Conservation (phyloP, 2,113 vertebrate genomes). For the Sarotherodon lohbergeri region DNA sequence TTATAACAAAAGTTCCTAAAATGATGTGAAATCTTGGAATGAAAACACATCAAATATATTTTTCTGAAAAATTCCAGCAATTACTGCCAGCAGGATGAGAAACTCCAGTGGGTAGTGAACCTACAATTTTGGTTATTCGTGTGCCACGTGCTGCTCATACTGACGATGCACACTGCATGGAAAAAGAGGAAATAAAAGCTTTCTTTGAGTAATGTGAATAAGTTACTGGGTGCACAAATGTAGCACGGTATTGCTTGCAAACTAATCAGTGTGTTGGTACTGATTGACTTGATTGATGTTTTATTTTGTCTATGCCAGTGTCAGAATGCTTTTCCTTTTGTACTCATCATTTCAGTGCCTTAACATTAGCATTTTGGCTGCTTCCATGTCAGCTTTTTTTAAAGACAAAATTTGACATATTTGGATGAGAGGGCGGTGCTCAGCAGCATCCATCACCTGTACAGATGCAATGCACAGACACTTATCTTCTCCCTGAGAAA, state of each 20-base stretch:
- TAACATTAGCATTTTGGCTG: neutral
- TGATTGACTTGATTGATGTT: neutral
- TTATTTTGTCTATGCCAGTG: neutral
- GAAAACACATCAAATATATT: neutral
- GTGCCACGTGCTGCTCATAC: neutral
- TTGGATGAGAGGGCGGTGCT: rapidly evolving
- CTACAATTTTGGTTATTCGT: conserved; percentile 30
- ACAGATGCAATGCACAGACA: neutral
- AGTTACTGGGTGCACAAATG: neutral
- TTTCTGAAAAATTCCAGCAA: neutral
- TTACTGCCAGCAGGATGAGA: neutral
- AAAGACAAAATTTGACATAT: rapidly evolving
- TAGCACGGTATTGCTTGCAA: neutral
- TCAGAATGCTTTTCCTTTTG: neutral
- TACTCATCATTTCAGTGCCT: neutral
- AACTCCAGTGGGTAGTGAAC: neutral
- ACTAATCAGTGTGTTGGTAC: neutral
- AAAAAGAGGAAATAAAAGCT: neutral
- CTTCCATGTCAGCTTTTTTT: rapidly evolving
- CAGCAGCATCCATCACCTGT: neutral
- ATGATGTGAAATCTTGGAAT: neutral
- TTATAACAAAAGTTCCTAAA: neutral
- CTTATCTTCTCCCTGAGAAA: neutral
- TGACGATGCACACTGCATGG: neutral
- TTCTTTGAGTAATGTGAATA: neutral